Conservation (phyloP, 2,888 invertebrate species). For the Chelonus formosanus region DNA sequence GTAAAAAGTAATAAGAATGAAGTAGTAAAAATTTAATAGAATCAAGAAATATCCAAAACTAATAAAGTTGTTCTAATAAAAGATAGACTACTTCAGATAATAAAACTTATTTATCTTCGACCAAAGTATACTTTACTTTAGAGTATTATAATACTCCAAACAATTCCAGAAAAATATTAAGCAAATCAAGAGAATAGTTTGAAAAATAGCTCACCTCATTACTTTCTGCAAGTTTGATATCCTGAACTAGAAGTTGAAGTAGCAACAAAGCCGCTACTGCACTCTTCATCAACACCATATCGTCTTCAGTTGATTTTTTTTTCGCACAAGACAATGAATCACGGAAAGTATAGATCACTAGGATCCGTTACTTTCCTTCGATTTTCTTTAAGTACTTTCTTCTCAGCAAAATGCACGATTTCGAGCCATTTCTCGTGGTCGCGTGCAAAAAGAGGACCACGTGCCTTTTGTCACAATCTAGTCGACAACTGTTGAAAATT, state of each 20-base stretch:
- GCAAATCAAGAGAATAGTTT: neutral
- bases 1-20: too few species aligned
- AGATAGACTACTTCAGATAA: too few species aligned
- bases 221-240: slow-evolving; percentile 38
- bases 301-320: slow-evolving; percentile 22
- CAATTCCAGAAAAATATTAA: too few species aligned
- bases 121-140: too few species aligned
- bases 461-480: neutral
- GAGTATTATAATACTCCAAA: too few species aligned
- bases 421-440: slow-evolving; percentile 1
- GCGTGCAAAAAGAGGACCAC: neutral
- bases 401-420: neutral
- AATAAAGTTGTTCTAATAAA: too few species aligned
- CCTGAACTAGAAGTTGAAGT: slow-evolving; percentile 41
- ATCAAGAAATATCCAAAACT: too few species aligned
- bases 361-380: neutral
- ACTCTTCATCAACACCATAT: slow-evolving; percentile 47
- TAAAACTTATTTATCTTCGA: too few species aligned
- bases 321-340: slow-evolving; percentile 1
- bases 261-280: slow-evolving; percentile 38
- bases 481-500: too few species aligned
- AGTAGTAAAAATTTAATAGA: too few species aligned
- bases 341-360: too few species aligned
- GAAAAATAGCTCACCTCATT: slow-evolving; percentile 46
- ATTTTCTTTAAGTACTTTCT: neutral